Evolutionary conservation across 2,888 invertebrate species (phyloP).

Genomic region (Nowickia ferox): DNA sequence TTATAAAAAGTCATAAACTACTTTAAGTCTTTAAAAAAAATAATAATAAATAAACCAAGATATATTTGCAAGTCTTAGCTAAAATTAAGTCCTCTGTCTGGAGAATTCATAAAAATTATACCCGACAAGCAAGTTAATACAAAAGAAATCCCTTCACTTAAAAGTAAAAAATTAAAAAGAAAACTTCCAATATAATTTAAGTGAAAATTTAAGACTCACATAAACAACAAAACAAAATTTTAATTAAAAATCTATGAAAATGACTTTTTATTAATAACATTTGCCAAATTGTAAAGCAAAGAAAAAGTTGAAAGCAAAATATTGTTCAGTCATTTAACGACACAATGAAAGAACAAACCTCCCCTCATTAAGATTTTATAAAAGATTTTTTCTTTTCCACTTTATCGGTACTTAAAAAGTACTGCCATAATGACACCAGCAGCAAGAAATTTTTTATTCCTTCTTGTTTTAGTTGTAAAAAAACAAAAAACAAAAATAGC

Average conservation of each 20-base stretch:
- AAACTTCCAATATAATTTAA: conserved; percentile 14
- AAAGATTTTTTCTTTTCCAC: conserved; percentile 21
- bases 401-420: conserved; percentile 45
- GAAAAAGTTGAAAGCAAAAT: neutral
- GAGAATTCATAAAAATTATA: conserved; percentile 33
- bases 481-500: conserved; percentile 18
- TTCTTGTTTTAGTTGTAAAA: conserved; percentile 28
- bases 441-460: conserved; percentile 42
- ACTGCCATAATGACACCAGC: conserved; percentile 58
- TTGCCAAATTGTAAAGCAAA: conserved; percentile 52
- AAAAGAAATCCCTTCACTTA: conserved; percentile 24
- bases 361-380: conserved; percentile 64
- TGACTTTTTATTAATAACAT: conserved; percentile 67
- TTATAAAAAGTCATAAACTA: neutral
- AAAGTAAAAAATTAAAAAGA: conserved; percentile 9
- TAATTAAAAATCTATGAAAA: conserved; percentile 72
- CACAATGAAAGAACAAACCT: conserved; percentile 33
- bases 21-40: conserved; percentile 14
- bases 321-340: conserved; percentile 46
- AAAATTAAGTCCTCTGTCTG: conserved; percentile 58
- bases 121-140: conserved; percentile 59
- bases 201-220: conserved; percentile 25
- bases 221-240: conserved; percentile 42
- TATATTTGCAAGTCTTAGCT: conserved; percentile 38
- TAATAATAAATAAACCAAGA: no score